These are phyloP conservation scores for Ostrea edulis DNA, from an alignment of 1,140 invertebrate genomes.

Conservation along the genomic window DNA sequence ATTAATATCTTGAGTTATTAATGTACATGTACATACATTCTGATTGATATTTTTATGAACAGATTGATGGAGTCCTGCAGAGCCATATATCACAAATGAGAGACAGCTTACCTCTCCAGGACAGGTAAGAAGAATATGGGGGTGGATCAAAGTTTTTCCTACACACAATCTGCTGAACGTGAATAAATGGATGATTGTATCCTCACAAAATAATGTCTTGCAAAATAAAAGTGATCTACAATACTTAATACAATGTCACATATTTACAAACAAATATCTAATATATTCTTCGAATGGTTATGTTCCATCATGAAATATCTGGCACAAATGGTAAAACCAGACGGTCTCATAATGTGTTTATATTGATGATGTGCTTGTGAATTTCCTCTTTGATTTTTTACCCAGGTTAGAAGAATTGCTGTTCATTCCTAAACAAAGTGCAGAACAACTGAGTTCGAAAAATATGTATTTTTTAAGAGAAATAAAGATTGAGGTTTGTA, in stretches of 20 bases:
- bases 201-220: too few species aligned
- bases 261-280: too few species aligned
- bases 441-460: not conserved
- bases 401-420: not conserved
- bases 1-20: too few species aligned
- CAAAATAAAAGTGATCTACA: too few species aligned
- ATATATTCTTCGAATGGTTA: too few species aligned
- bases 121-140: not conserved
- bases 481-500: not conserved
- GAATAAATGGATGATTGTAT: too few species aligned
- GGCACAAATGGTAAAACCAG: too few species aligned
- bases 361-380: too few species aligned
- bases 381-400: not conserved
- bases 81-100: not conserved
- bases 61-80: slow-evolving; percentile 1
- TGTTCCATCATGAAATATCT: too few species aligned
- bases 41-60: not conserved
- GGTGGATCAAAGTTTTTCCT: not conserved
- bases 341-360: too few species aligned
- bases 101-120: not conserved
- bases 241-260: too few species aligned
- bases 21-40: not conserved
- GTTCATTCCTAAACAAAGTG: not conserved
- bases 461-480: not conserved
- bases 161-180: not conserved